Percentiles rank a stretch among this genome's conserved stretches.
These are phyloP conservation scores for Pseudomyrmex concolor DNA, from an alignment of 1,140 invertebrate genomes.

Conservation along the genomic window DNA sequence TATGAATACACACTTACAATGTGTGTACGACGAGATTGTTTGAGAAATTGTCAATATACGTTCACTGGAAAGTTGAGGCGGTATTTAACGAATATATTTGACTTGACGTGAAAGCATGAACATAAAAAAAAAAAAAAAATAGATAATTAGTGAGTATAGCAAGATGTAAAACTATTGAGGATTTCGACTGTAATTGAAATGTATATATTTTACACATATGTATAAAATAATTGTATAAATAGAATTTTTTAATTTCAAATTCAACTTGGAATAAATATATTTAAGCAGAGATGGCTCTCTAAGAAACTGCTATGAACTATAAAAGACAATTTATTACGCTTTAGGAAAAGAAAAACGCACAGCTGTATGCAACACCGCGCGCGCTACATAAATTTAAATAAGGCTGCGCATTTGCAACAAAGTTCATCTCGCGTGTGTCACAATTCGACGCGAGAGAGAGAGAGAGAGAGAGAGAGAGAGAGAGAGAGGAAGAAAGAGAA, in stretches of 20 bases:
- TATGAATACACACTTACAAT: too few relatives aligned
- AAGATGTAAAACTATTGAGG: too few relatives aligned
- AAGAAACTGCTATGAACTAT: too few relatives aligned
- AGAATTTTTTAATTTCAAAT: too few relatives aligned
- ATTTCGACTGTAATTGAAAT: too few relatives aligned
- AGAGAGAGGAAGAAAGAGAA: not conserved
- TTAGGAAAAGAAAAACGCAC: not conserved
- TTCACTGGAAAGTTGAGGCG: conserved; percentile 41
- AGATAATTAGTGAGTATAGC: not conserved
- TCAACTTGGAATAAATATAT: too few relatives aligned
- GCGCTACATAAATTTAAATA: conserved; percentile 1
- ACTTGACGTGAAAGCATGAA: conserved; percentile 31
- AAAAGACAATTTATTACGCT: not conserved
- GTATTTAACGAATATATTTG: conserved; percentile 31
- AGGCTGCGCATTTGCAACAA: not conserved
- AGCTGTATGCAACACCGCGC: not conserved
- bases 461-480: not conserved
- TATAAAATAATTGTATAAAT: too few relatives aligned
- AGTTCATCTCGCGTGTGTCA: not conserved
- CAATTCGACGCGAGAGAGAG: conserved; percentile 11
- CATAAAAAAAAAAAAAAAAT: not conserved
- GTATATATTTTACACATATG: too few relatives aligned
- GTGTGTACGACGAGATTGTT: too few relatives aligned
- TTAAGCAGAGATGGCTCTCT: too few relatives aligned
- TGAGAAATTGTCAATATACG: conserved; percentile 13